A percentile compares a stretch with the other conserved stretches of the same genome.
Conservation (phyloP, 2,113 vertebrate genomes). For the Albula glossodonta region DNA sequence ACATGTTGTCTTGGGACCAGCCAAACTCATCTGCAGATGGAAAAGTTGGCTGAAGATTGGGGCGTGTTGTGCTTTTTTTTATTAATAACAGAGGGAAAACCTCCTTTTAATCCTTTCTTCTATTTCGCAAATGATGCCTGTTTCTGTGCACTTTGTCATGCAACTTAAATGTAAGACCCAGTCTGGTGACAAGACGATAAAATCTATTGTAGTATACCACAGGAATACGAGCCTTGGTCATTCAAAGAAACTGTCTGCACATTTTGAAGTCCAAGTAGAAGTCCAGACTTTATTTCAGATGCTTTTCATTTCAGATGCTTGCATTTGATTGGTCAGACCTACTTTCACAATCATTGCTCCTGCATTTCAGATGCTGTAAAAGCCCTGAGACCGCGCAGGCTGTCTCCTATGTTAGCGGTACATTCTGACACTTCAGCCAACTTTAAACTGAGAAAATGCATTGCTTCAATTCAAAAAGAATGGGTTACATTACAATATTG, state of each 20-base stretch:
- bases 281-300: not conserved
- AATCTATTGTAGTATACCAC: not conserved
- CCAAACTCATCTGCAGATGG: conserved; percentile 33
- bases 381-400: not conserved
- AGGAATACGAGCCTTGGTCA: not conserved
- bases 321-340: not conserved
- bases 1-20: conserved; percentile 36
- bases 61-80: conserved; percentile 3
- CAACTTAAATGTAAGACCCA: not conserved
- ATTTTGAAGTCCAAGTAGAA: not conserved
- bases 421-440: not conserved
- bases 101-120: conserved; percentile 8
- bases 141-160: conserved; percentile 19
- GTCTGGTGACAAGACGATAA: conserved; percentile 6
- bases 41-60: not conserved
- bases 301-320: not conserved
- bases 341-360: not conserved
- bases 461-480: not conserved
- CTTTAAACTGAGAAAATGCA: not conserved
- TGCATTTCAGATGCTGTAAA: not conserved
- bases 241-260: not conserved
- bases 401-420: not conserved
- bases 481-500: not conserved
- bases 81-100: conserved; percentile 29
- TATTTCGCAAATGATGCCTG: conserved; percentile 16